Percentiles rank a stretch among this genome's conserved stretches.
phyloP scores from a whole-genome alignment of 2,113 vertebrate genomes.

The Heptranchias perlo region DNA sequence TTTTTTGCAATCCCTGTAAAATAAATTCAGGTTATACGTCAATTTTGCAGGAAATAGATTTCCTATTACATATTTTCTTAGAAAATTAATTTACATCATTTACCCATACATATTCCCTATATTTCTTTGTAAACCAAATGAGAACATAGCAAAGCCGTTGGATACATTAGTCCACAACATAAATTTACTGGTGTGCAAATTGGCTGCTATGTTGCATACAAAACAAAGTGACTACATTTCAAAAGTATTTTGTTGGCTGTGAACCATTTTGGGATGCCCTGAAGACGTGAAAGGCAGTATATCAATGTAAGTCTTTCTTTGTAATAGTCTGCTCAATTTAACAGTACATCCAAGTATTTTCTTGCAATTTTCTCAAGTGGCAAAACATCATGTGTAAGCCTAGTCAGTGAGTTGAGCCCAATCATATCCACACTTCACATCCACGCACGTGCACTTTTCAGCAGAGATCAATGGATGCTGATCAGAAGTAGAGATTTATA shows the following conservation, averaged over 20 bases:
- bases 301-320: neutral
- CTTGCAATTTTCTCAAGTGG: neutral
- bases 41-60: neutral
- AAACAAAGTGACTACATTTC: neutral
- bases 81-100: neutral
- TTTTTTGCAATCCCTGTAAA: constrained; percentile 77
- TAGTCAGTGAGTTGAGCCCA: neutral
- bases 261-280: neutral
- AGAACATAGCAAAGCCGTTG: neutral
- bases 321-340: neutral
- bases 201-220: neutral
- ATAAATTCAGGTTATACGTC: constrained; percentile 37
- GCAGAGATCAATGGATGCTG: neutral
- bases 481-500: neutral
- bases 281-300: neutral
- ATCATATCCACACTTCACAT: neutral
- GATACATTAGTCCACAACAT: neutral
- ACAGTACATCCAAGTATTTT: neutral
- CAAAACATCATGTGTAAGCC: neutral
- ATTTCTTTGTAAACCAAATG: neutral
- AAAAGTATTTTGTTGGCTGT: neutral
- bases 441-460: neutral
- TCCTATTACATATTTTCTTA: neutral
- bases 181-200: neutral
- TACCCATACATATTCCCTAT: neutral